Base-by-base conservation (phyloP, 2,797 vertebrate species). In the Agapornis canus region DNA sequence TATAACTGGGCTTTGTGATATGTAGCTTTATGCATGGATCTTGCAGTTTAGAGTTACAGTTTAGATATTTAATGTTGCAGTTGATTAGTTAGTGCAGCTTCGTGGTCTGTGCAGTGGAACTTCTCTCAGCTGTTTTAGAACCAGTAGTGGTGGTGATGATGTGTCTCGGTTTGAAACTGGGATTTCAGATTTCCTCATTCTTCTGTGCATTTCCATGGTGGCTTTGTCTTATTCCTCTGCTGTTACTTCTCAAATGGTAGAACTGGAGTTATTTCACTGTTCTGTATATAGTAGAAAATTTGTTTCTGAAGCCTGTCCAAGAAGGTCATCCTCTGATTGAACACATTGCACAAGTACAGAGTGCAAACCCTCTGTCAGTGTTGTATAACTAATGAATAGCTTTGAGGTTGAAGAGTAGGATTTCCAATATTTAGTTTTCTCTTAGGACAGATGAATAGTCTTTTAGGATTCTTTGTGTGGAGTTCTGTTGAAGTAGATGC, bases 121-220 rank as follows among this genome's bases (percentile, higher is more conserved):
- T 57, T 78, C n/a, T 83, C 59, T 77, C 37, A 48, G 65, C 59
- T 92, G 11, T 21, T 52, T 31, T 27, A 54, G 59, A 82, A 31
- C 35, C 0, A 0, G 4, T 32, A 1, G 5, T 1, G 1, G 22
- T 85, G 12, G 26, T 56, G 65, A 31, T 65, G 5, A 1, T 42
- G 21, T 64, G 52, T 35, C 26, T 68, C 11, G 56, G 42, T 54
- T 84, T 87, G 91, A 54, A 88, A 48, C 25, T 35, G 39, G 23
- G 37, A 77, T 88, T 91, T 89, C 54, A 49, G 40, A 29, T 56
- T 84, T 83, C 63, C 26, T 94, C 29, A 5, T 13, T 63, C 20
- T 83, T 70, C 23, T 80, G 2, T 66, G 76, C 3, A 2, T 86
- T 81, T 81, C 61, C 31, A 1, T 4, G 18, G 8, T 79, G 61